Evolutionary conservation across 30 jellyfish, hydroid and myxozoan species (phyloP), one percentile per base, ranked within the genome.

Genomic region (Rhopilema esculentum): DNA sequence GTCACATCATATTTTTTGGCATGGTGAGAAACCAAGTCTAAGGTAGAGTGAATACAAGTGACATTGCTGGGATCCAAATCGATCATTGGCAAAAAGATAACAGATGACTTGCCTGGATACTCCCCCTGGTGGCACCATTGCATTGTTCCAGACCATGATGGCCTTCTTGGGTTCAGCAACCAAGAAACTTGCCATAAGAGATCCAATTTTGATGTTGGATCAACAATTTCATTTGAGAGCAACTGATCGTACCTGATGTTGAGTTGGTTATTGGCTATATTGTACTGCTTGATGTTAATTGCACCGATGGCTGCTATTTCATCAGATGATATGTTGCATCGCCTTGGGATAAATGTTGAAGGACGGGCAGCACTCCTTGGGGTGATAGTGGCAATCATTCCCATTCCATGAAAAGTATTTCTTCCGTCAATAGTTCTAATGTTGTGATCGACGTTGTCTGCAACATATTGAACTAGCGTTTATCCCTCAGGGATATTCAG

Each of bases 351-450:
- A 51, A 57, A 57, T 49, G 77, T 77, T 30, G 77, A 49, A 78
- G 78, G 57, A 49, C 67, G 80, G 75, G 27, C 53, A 57, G 77
- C 75, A 73, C 49, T 73, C 49, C 84, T 73, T 49, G 90, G 90
- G 49, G 90, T 80, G 80, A 80, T 66, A 15, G 90, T 80, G 81
- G 88, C 82, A 80, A 80, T 80, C 9, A 80, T 80, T 28, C 69
- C 90, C 90, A 80, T 66, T 29, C 90, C 90, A 63, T 80, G 90
- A 84, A 80, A 80, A 63, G 90, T 80, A 65, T 66, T 66, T 63
- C 49, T 80, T 63, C 83, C 83, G 53, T 80, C 90, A 25, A 80
- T 63, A 20, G 90, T 80, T 27, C 90, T 63, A 66, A 66, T 65
- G 48, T 80, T 80, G 69, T 80, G 90, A 48, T 62, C 81, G 68